Conservation (phyloP, 2,797 vertebrate species). For the Trachurus trachurus region DNA sequence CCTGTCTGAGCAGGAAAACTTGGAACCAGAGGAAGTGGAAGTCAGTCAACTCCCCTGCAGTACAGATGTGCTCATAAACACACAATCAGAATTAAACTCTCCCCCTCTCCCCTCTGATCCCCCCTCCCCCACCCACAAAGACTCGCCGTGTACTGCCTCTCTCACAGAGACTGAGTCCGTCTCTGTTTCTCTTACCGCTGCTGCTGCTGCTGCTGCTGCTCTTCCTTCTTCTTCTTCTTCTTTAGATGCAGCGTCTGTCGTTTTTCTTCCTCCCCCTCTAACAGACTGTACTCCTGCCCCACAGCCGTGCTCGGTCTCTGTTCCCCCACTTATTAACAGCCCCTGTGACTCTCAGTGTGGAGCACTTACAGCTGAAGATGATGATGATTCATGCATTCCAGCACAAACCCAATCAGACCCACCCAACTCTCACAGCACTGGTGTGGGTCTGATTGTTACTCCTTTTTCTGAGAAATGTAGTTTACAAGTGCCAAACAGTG, state of each 20-base stretch:
- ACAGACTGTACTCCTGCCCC: constrained; percentile 41
- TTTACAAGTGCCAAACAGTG: constrained; percentile 28
- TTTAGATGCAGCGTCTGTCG: constrained; percentile 54
- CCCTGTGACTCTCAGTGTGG: constrained; percentile 30
- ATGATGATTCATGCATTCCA: constrained; percentile 54
- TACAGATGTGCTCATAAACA: constrained; percentile 55
- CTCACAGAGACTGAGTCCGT: constrained; percentile 30
- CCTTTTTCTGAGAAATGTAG: constrained; percentile 24
- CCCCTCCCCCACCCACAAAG: constrained; percentile 53
- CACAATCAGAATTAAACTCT: constrained; percentile 65
- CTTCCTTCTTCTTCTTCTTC: constrained; percentile 35
- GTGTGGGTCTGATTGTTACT: constrained; percentile 27
- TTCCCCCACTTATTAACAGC: constrained; percentile 38
- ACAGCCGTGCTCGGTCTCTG: constrained; percentile 37
- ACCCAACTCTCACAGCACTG: constrained; percentile 25
- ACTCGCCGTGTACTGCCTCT: constrained; percentile 28
- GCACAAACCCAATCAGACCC: constrained; percentile 44
- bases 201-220: background rate
- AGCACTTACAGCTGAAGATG: constrained; percentile 38
- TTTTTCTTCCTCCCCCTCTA: constrained; percentile 11
- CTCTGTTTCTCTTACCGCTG: constrained; percentile 25
- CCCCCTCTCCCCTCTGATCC: constrained; percentile 51
- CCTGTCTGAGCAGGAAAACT: constrained; percentile 79
- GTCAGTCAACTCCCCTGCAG: constrained; percentile 57
- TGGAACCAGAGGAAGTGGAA: constrained; percentile 68